Evolutionary conservation across 2,797 vertebrate genomes (phyloP), one percentile per base, ranked within the genome.

Genomic region (Enoplosus armatus): DNA sequence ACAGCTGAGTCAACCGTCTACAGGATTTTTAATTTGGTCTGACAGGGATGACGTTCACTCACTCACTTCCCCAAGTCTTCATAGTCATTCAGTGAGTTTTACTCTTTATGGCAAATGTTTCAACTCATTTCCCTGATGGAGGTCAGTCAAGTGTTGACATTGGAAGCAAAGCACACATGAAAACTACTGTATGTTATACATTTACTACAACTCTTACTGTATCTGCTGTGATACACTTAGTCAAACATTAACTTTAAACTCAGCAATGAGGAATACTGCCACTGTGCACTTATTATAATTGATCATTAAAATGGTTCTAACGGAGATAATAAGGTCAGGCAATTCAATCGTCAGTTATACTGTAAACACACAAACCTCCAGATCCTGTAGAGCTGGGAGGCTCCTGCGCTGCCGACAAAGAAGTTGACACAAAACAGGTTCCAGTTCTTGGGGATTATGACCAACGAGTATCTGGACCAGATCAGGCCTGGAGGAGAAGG

Each of bases 371-470:
- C 95, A 87, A 90, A 99, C 98, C 95, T 96, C 96, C 97, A 99
- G 94, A 99, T 99, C 85, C 98, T 95, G 83, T 95, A 97, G 58
- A 99, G 97, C 88, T 99, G 98, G 29, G 96, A 96, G 67, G 80
- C 84, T 80, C 98, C 98, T 12, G 98, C 97, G 68, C 93, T 64
- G 45, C 98, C 98, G 8, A 99, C 90, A 72, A 99, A 99, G 93
- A 99, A 98, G 92, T 99, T 99, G 86, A 99, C 98, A 37, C 96
- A 96, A 85, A 99, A 99, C 37, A 99, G 95, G 88, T 97, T 97
- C 98, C 97, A 99, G 93, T 98, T 99, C 94, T 98, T 99, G 0
- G 98, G 98, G 91, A 98, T 98, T 80, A 99, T 99, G 84, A 99
- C 98, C 92, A 99, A 92, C 4, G 98, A 99, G 88, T 99, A 99